These are phyloP conservation scores for Leptodirus hochenwartii DNA, from an alignment of 2,888 invertebrate species.

Conservation along the genomic window DNA sequence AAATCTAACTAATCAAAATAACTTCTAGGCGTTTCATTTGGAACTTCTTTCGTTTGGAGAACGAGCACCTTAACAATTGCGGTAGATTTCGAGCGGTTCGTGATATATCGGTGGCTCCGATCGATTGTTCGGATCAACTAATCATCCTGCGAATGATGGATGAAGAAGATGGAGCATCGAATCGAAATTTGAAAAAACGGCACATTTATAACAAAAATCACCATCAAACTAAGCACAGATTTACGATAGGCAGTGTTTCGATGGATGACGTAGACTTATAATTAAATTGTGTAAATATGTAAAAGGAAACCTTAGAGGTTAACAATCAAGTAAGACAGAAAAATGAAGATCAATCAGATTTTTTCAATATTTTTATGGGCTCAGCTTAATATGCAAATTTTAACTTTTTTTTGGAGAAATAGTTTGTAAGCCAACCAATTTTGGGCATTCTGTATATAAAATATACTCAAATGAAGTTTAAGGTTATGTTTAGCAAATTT, in stretches of 20 bases:
- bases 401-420: too few relatives aligned
- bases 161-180: slow-evolving; percentile 70
- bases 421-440: too few relatives aligned
- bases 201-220: slow-evolving; percentile 24
- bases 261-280: slow-evolving; percentile 26
- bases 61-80: slow-evolving; percentile 98
- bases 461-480: too few relatives aligned
- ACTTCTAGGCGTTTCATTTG: slow-evolving; percentile 81
- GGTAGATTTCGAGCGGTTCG: slow-evolving; percentile 96
- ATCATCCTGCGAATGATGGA: slow-evolving; percentile 91
- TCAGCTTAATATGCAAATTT: too few relatives aligned
- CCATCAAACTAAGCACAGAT: slow-evolving; percentile 13
- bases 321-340: too few relatives aligned
- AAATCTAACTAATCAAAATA: too few relatives aligned
- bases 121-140: slow-evolving; percentile 84
- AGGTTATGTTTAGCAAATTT: too few relatives aligned
- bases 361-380: too few relatives aligned
- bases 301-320: too few relatives aligned
- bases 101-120: slow-evolving; percentile 89
- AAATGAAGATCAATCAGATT: too few relatives aligned
- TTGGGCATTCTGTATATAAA: too few relatives aligned
- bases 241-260: slow-evolving; percentile 25
- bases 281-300: too few relatives aligned
- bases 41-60: slow-evolving; percentile 99
- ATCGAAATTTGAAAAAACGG: slow-evolving; percentile 38